Evolutionary conservation across 2,113 vertebrate genomes (phyloP), one percentile per base, ranked within the genome.

Genomic region (Rhombomys opimus): DNA sequence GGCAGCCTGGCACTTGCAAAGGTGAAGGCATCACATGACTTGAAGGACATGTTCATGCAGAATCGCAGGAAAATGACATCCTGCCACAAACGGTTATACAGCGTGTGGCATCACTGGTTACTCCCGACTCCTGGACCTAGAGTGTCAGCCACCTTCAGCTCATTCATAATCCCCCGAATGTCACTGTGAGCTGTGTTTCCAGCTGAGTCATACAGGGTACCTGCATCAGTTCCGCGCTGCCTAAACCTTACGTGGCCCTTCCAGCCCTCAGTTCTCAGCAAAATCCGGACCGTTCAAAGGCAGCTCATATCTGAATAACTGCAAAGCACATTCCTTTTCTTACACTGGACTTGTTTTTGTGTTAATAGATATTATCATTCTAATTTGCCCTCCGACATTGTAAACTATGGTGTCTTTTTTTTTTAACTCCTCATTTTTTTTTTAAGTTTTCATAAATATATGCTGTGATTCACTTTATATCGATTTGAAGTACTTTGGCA

Each of bases 371-470:
- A 59, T n/a, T 65, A 2, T 59, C 50, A 32, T 18, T 57, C 77
- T 75, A 75, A 75, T 75, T 94, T 87, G 20, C 13, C 22, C 17
- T 78, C 61, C 77, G 2, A 89, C 57, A 61, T 78, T 90, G 32
- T 96, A 15, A 76, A 11, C 0, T 35, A n/a, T 73, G 10, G 8
- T 92, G 25, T 32, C 20, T 23, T 52, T 65, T 41, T 91, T 2
- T 73, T 92, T 75, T 87, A 54, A 68, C 89, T 38, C 23, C 54
- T 81, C 30, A 63, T 46, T 82, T 10, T 22, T 88, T 57, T 35
- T 17, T 93, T 76, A 92, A 67, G 63, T 87, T 93, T 96, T 87
- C n/a, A 87, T 32, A 67, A 59, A 13, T 27, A 95, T 87, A 92
- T 68, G 9, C 2, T 63, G 41, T 7, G 12, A 77, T 84, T 90